A percentile compares a stretch with the other conserved stretches of the same genome.
phyloP scores from a whole-genome alignment of 2,113 vertebrate species.

The Rafetus swinhoei region DNA sequence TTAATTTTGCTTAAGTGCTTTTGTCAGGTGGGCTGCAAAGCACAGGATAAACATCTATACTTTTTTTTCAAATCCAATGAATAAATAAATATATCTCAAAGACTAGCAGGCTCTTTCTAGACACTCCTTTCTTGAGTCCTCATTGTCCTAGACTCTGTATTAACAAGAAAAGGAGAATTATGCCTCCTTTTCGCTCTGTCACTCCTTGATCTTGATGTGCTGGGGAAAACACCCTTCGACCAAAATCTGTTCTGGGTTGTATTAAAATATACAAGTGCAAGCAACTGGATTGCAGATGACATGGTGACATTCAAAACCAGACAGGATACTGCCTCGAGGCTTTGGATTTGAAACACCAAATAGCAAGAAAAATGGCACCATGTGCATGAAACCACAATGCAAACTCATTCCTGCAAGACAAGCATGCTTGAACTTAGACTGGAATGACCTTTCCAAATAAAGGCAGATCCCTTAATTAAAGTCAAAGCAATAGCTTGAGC shows the following conservation, averaged over 20 bases:
- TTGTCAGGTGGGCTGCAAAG: not conserved
- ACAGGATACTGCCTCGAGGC: not conserved
- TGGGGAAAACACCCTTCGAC: no score
- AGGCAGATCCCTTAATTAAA: not conserved
- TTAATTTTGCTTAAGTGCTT: not conserved
- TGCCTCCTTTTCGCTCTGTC: not conserved
- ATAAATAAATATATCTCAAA: not conserved
- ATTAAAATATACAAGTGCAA: not conserved
- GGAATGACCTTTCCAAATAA: not conserved
- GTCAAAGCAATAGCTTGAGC: not conserved
- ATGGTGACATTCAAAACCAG: not conserved
- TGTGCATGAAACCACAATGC: not conserved
- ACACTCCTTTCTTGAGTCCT: not conserved
- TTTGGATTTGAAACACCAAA: fast-evolving
- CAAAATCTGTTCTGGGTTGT: not conserved
- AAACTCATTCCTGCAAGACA: not conserved
- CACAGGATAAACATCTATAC: not conserved
- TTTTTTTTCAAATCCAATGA: not conserved
- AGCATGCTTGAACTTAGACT: not conserved
- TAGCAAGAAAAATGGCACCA: fast-evolving
- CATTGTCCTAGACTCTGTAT: not conserved
- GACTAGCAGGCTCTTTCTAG: not conserved
- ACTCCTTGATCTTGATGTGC: not conserved
- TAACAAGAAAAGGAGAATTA: not conserved
- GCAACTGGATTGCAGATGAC: not conserved